A percentile compares a stretch with the other conserved stretches of the same genome.
These are phyloP conservation scores for Threskiornis aethiopicus DNA, from an alignment of 2,797 vertebrate genomes.

Conservation along the genomic window DNA sequence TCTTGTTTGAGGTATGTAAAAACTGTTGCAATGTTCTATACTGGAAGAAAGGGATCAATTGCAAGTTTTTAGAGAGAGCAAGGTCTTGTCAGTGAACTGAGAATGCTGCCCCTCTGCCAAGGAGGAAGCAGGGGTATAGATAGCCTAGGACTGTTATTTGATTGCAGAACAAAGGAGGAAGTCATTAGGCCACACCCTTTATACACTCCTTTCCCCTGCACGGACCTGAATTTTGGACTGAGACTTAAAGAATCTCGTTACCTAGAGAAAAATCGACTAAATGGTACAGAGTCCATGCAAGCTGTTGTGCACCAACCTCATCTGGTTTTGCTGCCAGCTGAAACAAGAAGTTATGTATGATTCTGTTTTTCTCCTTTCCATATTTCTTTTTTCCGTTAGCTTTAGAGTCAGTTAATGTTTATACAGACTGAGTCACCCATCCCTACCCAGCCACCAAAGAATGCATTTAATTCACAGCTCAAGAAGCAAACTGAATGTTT, in stretches of 20 bases:
- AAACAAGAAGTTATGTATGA: conserved; percentile 2
- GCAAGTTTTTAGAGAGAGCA: neutral
- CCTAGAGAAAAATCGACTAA: neutral
- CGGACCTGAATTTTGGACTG: conserved; percentile 8
- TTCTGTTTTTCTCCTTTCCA: conserved; percentile 36
- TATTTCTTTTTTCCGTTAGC: conserved; percentile 62
- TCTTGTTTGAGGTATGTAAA: neutral
- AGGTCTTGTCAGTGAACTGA: neutral
- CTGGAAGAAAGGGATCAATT: neutral
- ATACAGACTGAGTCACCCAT: conserved; percentile 67
- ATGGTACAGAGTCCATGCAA: neutral
- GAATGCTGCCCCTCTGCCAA: conserved; percentile 21
- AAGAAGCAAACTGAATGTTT: conserved; percentile 58
- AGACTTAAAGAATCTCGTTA: neutral
- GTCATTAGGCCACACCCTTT: conserved; percentile 55
- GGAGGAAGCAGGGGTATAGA: conserved; percentile 48
- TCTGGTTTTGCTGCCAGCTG: conserved; percentile 25
- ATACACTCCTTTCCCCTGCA: conserved; percentile 24
- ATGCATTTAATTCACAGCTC: conserved; percentile 69
- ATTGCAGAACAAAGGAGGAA: conserved; percentile 65
- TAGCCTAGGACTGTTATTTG: conserved; percentile 25
- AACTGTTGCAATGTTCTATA: neutral
- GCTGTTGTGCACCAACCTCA: neutral
- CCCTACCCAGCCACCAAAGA: conserved; percentile 65
- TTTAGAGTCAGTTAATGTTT: conserved; percentile 67